Evolutionary conservation across 2,113 vertebrate species (phyloP), one percentile per base, ranked within the genome.

Genomic region (Pachycephala philippinensis): DNA sequence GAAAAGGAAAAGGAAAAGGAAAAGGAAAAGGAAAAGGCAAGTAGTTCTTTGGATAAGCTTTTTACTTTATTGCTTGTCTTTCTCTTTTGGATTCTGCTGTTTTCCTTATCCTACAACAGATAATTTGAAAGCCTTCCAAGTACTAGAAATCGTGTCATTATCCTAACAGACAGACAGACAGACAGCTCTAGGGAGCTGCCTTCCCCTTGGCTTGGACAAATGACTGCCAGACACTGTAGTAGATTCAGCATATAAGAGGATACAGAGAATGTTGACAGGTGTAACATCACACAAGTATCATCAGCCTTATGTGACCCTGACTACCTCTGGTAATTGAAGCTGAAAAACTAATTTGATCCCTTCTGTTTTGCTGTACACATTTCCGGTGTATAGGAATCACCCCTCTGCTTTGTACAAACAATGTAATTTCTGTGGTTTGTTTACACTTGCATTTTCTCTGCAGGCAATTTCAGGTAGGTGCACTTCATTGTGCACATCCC

Each of bases 1-100:
- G 2, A 4, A 30, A 9, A 11, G 16, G 8, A 35, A 49, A 3
- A 23, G 6, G 21, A 23, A 44, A 10, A 28, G 7, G 6, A 4
- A 19, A 8, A 47, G 8, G 7, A 8, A 45, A 3, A 28, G 1
- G 44, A 28, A 19, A 4, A 30, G 20, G 3, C 1, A 50, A 42
- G 1, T 14, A 44, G 1, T 3, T 37, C 7, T 68, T 37, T 17
- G 17, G 11, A 18, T 42, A 53, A 28, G 10, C 6, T 33, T 53
- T 33, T 78, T 20, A 69, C 22, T 53, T 69, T 45, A 28, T 15
- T 53, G 12, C 8, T 80, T 84, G 64, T 65, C 33, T 45, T 5
- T 27, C 18, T 83, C 13, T 22, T 42, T 71, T 80, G 24, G 3
- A 65, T 60, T 77, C 24, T 49, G 6, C 16, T 31, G 14, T 52